Conservation (phyloP, 2,888 invertebrate species). For the Caenorhabditis panamensis region DNA sequence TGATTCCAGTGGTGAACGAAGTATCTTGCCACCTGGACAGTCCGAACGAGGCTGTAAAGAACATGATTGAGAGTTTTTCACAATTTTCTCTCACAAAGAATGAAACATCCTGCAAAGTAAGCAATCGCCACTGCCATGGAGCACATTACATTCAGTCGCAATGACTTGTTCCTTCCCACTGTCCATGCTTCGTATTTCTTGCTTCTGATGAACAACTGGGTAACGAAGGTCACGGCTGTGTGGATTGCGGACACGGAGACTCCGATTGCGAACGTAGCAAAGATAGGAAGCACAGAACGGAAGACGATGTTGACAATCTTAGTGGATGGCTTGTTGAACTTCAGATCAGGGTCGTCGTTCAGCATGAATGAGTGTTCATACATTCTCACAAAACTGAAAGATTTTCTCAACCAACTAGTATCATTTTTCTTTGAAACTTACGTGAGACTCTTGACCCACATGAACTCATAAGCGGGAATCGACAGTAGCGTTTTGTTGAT, state of each 20-base stretch:
- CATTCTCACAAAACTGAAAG: conserved; percentile 35
- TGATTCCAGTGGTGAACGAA: conserved; percentile 20
- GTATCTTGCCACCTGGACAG: conserved; percentile 31
- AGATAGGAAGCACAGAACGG: conserved; percentile 37
- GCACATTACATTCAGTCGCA: conserved; percentile 25
- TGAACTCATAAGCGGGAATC: conserved; percentile 7
- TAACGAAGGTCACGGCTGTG: conserved; percentile 24
- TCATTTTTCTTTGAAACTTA: conserved; percentile 14
- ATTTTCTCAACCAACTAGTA: background rate
- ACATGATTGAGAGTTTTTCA: too few species aligned
- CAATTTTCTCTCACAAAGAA: too few species aligned
- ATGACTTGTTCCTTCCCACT: conserved; percentile 32
- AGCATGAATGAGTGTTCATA: conserved; percentile 44
- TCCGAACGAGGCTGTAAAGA: conserved; percentile 16
- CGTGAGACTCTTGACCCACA: conserved; percentile 30
- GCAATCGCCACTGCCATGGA: conserved; percentile 19
- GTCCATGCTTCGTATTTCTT: conserved; percentile 48
- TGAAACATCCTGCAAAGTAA: conserved; percentile 29
- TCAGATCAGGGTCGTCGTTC: conserved; percentile 10
- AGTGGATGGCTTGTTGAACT: conserved; percentile 40
- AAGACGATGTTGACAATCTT: conserved; percentile 42
- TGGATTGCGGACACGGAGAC: conserved; percentile 32
- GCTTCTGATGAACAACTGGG: conserved; percentile 21
- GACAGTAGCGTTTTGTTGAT: conserved; percentile 39
- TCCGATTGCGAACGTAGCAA: conserved; percentile 38